Evolutionary conservation across 2,797 vertebrate species (phyloP).

Genomic region (Tolypeutes matacus): DNA sequence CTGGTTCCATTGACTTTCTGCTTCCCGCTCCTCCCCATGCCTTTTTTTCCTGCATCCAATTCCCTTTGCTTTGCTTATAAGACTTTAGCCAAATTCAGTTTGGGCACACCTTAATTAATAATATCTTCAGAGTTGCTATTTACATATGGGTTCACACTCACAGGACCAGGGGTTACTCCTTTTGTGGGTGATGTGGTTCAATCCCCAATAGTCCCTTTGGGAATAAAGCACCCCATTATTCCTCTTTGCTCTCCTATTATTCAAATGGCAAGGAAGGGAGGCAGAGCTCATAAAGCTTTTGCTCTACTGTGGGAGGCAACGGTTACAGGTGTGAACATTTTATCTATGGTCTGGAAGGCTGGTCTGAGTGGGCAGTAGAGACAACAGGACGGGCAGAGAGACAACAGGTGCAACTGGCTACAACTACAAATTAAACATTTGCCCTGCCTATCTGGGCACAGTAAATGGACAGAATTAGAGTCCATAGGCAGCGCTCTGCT

Average conservation of each 20-base stretch:
- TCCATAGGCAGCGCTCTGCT: neutral
- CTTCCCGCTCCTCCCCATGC: no score
- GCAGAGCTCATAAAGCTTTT: neutral
- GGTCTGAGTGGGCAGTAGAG: neutral
- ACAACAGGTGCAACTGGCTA: neutral
- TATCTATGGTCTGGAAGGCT: neutral
- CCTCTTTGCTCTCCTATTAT: constrained; percentile 51
- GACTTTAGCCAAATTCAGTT: no score
- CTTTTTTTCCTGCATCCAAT: no score
- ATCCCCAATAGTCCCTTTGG: neutral
- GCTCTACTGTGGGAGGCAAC: neutral
- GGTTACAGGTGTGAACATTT: neutral
- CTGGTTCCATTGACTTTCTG: no score
- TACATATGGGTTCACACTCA: no score
- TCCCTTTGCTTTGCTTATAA: no score
- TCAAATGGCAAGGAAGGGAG: neutral
- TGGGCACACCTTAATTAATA: no score
- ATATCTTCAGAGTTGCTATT: no score
- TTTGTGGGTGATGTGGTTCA: no score
- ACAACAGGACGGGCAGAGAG: neutral
- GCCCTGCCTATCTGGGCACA: neutral
- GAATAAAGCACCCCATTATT: constrained; percentile 42
- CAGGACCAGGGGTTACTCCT: no score
- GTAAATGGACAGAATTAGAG: neutral
- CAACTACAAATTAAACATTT: neutral